Evolutionary conservation across 2,113 vertebrate genomes (phyloP), one percentile per base, ranked within the genome.

Genomic region (Geococcyx californianus): DNA sequence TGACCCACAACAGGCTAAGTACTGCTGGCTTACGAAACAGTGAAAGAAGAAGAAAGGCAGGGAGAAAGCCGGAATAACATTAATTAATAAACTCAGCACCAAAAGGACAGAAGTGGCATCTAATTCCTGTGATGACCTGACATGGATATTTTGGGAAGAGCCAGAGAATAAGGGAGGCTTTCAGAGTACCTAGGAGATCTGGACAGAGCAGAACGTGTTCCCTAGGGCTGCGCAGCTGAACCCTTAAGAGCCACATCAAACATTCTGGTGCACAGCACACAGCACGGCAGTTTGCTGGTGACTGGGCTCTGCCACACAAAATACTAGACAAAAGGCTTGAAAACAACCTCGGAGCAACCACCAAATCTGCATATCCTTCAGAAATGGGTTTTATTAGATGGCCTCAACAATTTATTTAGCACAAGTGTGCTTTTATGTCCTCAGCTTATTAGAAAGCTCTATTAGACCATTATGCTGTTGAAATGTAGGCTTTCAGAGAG

Each of bases 231-330:
- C 77, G 80, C 45, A 82, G 45, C 80, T 49, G 33, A 70, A 93
- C n/a, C 51, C 87, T 54, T 28, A 54, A 44, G 1, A 92, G 85
- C 92, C 90, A 92, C 93, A 94, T 92, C 76, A 93, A 81, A 83
- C 66, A 47, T 63, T 83, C 10, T 34, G 44, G 76, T 56, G 55
- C 79, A 31, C 2, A 73, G 78, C 34, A 49, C 28, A 26, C 16
- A 40, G 82, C 69, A 23, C 0, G 2, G 59, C 88, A 87, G 17
- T 90, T 87, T 90, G 76, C 83, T 55, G 49, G 93, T 79, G 68
- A 90, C 82, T 19, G 88, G 56, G 49, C 85, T 84, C 83, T 90
- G 92, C 93, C 93, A 86, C 33, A 31, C 76, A 40, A 54, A 90
- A 72, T 25, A 9, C 68, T 19, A 8, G 3, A 47, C 28, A 21